Percentiles rank a stretch among this genome's conserved stretches.
Evolutionary conservation across 2,113 vertebrate genomes (phyloP).

Genomic region (Benitochromis conjunctus): DNA sequence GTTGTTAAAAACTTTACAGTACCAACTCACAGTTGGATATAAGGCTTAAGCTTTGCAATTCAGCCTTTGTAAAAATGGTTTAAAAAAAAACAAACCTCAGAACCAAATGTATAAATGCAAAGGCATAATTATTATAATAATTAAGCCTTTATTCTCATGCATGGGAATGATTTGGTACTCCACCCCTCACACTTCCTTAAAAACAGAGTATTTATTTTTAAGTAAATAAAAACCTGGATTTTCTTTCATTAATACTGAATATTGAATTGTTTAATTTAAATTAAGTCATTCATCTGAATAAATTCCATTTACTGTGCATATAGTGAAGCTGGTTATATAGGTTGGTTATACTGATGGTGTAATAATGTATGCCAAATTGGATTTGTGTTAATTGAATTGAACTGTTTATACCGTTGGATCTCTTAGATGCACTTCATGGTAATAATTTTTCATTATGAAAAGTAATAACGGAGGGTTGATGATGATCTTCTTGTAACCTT

Average conservation of each 20-base stretch:
- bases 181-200: neutral
- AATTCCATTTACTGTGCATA: neutral
- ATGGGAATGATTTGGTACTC: neutral
- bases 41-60: neutral
- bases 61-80: neutral
- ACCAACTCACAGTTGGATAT: neutral
- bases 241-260: neutral
- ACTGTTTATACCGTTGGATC: neutral
- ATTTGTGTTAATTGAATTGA: neutral
- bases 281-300: neutral
- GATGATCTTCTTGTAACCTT: slow-evolving; percentile 41
- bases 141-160: neutral
- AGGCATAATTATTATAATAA: neutral
- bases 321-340: neutral
- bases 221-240: neutral
- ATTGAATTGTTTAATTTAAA: neutral
- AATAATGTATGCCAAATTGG: neutral
- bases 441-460: slow-evolving; percentile 21
- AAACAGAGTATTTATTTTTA: neutral
- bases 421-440: neutral
- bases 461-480: slow-evolving; percentile 5
- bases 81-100: neutral
- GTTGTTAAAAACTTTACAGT: neutral
- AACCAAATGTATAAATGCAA: neutral
- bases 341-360: neutral